Base-by-base conservation (phyloP, 2,888 invertebrate species). In the Caenorhabditis japonica region DNA sequence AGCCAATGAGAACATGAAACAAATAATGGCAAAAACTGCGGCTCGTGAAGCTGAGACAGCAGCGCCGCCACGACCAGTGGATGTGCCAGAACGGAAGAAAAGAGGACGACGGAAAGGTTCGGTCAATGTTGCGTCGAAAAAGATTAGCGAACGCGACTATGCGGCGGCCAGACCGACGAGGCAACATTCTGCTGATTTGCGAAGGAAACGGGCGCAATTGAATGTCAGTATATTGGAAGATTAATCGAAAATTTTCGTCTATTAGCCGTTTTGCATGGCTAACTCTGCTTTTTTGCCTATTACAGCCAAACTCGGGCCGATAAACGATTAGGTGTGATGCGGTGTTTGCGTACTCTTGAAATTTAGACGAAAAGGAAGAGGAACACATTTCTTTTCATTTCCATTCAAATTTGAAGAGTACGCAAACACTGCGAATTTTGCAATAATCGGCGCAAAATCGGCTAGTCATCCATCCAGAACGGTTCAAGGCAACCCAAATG, bases 51-150 rank as follows among this genome's bases (percentile, higher is more conserved):
- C 58, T 2, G 39, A 38, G n/a, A 30, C 27, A 5, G 34, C 43
- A 3, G 43, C 49, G 3, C 21, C 52, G 0, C 41, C 30, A 30
- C 30, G 10, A 10, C 30, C 30, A 36, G 10, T 39, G 8, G 33
- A 17, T 15, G 62, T 68, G 17, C 51, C 55, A 0, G 64, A 68
- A 39, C 66, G 66, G 55, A 73, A 73, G 61, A 77, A 75, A 51
- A 41, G 79, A 44, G 75, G 79, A 17, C 44, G 79, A 23, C 75
- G 75, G 68, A 75, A 75, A 70, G 71, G 68, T 13, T 58, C 61
- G 43, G 58, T 41, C 12, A 64, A 60, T 13, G 38, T 7, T 1
- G 36, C 33, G 12, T 39, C 44, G 21, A 27, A 39, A 27, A 27
- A 34, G 15, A 55, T 56, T 19, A 49, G 27, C 7, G 52, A 60